Conservation (phyloP, 2,888 invertebrate species). For the Phoenoteleia sp. region DNA sequence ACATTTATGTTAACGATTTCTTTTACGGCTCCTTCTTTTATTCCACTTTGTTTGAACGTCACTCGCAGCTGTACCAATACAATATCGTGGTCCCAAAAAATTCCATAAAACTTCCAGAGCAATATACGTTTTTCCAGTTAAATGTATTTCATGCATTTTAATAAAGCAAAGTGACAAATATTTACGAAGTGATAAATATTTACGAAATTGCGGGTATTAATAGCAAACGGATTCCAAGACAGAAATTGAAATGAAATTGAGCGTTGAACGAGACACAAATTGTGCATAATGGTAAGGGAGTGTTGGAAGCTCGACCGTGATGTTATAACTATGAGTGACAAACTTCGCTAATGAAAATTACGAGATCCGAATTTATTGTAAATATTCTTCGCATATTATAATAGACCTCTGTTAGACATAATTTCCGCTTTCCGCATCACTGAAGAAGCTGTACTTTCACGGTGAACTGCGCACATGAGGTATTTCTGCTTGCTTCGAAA, state of each 20-base stretch:
- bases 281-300: slow-evolving; percentile 17
- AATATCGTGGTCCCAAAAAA: slow-evolving; percentile 43
- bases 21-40: slow-evolving; percentile 42
- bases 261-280: slow-evolving; percentile 29
- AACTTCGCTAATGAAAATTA: slow-evolving; percentile 1
- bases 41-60: slow-evolving; percentile 55
- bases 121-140: slow-evolving; percentile 12
- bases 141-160: slow-evolving; percentile 44
- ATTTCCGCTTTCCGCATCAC: slow-evolving; percentile 79
- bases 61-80: slow-evolving; percentile 48
- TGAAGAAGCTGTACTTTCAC: slow-evolving; percentile 78
- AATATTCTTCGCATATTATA: slow-evolving; percentile 55
- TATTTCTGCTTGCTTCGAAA: slow-evolving; percentile 60
- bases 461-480: slow-evolving; percentile 78
- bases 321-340: slow-evolving; percentile 17
- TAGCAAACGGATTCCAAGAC: background rate
- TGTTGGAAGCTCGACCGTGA: background rate
- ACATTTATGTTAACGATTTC: slow-evolving; percentile 55
- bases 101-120: slow-evolving; percentile 24
- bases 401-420: slow-evolving; percentile 75
- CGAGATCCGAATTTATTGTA: slow-evolving; percentile 19
- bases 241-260: slow-evolving; percentile 29
- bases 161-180: slow-evolving; percentile 27
- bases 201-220: slow-evolving; percentile 17
- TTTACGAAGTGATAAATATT: slow-evolving; percentile 48